These are phyloP conservation scores for Cheilosia scutellata DNA, from an alignment of 2,888 invertebrate species.

Conservation along the genomic window DNA sequence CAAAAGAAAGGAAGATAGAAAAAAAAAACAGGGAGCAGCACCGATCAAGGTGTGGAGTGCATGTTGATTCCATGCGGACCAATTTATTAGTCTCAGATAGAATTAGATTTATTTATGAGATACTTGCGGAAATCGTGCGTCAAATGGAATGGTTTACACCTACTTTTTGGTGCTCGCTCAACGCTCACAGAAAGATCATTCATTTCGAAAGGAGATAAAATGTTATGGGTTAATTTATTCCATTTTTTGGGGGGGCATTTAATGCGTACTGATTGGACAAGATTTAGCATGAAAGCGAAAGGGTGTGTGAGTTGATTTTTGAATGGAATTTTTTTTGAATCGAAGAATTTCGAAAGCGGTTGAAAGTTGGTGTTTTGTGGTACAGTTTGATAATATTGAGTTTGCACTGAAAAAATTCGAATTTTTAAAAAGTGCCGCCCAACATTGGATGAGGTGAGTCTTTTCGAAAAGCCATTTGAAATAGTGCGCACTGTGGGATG, in stretches of 20 bases:
- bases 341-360: no score
- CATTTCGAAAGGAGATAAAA: neutral
- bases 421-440: conserved; percentile 12
- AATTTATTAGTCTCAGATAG: conserved; percentile 63
- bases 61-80: conserved; percentile 12
- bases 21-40: conserved; percentile 63
- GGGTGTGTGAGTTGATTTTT: neutral
- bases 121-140: conserved; percentile 43
- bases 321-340: neutral
- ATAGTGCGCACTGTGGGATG: neutral
- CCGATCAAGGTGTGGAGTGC: conserved; percentile 60
- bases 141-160: conserved; percentile 51
- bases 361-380: no score
- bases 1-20: conserved; percentile 3
- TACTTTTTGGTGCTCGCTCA: neutral
- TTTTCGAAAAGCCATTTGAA: neutral
- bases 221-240: conserved; percentile 59
- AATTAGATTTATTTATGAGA: conserved; percentile 69
- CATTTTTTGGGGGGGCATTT: conserved; percentile 12
- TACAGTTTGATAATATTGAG: neutral
- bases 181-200: neutral
- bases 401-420: neutral
- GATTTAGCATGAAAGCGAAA: neutral
- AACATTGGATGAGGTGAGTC: neutral
- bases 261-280: conserved; percentile 31